A percentile compares a stretch with the other conserved stretches of the same genome.
Evolutionary conservation across 2,888 invertebrate species (phyloP).

Genomic region (Lasius fuliginosus): DNA sequence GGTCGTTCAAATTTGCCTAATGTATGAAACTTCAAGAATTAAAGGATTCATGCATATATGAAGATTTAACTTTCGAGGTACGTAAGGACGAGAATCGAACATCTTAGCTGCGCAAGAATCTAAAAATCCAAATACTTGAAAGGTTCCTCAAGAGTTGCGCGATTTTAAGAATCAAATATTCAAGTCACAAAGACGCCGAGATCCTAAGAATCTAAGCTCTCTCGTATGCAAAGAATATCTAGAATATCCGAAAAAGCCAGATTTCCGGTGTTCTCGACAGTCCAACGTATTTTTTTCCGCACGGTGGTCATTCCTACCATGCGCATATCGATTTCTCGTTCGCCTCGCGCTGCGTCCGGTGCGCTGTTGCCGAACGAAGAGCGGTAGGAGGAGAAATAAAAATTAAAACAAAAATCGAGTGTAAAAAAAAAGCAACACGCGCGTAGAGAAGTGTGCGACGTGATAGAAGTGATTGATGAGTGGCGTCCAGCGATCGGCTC

Average conservation of each 20-base stretch:
- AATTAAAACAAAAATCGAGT: conserved; percentile 44
- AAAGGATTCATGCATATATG: not conserved
- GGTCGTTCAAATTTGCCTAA: not conserved
- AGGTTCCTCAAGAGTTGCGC: not conserved
- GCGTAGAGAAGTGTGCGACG: conserved; percentile 27
- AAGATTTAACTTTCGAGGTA: not conserved
- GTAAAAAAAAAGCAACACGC: conserved; percentile 53
- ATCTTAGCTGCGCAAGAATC: not conserved
- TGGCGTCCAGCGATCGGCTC: conserved; percentile 67
- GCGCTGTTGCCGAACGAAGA: conserved; percentile 62
- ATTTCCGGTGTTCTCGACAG: conserved; percentile 25
- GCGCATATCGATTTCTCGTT: conserved; percentile 68
- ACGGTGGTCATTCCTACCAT: conserved; percentile 49
- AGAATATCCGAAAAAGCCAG: conserved; percentile 10
- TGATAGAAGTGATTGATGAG: conserved; percentile 76
- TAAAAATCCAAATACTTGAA: not conserved
- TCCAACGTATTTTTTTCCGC: conserved; percentile 52
- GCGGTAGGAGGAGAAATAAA: conserved; percentile 44
- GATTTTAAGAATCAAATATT: not conserved
- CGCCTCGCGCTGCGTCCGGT: conserved; percentile 50
- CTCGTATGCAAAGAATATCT: not conserved
- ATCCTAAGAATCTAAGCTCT: not conserved
- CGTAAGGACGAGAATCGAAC: not conserved
- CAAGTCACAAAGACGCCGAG: not conserved
- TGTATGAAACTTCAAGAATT: not conserved